phyloP scores from a whole-genome alignment of 1,140 invertebrate species.

The Ditylenchus dipsaci region DNA sequence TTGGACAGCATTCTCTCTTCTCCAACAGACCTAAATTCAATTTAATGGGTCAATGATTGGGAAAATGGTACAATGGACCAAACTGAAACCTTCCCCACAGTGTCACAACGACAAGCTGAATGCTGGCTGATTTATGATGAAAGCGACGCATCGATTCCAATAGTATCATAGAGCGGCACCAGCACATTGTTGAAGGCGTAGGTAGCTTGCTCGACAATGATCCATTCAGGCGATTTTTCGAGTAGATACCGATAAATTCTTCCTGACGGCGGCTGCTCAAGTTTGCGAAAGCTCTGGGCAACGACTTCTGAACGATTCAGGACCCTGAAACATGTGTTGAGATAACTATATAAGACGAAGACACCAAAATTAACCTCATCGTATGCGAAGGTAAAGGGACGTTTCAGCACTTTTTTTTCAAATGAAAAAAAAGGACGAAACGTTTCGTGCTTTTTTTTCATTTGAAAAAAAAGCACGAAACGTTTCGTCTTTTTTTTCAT shows the following conservation, averaged over 20 bases:
- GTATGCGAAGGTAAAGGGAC: no score
- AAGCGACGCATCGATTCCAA: conserved; percentile 90
- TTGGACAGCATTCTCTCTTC: conserved; percentile 69
- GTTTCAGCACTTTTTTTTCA: no score
- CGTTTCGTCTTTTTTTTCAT: no score
- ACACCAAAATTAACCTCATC: no score
- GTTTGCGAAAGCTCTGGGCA: conserved; percentile 29
- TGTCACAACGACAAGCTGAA: conserved; percentile 65
- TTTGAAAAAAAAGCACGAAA: no score
- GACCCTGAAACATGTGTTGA: no score
- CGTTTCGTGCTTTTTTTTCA: no score
- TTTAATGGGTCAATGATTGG: no score
- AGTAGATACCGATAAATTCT: conserved; percentile 59
- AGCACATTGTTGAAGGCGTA: conserved; percentile 79
- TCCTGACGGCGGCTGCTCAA: conserved; percentile 36
- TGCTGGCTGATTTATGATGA: conserved; percentile 85
- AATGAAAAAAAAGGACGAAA: no score
- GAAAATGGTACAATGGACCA: neutral
- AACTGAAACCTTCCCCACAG: conserved; percentile 63
- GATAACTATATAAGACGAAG: no score
- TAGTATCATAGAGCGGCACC: conserved; percentile 90
- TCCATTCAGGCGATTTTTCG: conserved; percentile 58
- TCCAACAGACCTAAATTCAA: conserved; percentile 68
- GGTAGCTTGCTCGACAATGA: conserved; percentile 43
- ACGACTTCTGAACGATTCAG: conserved; percentile 33